Percentiles rank a stretch among this genome's conserved stretches.
Evolutionary conservation across 2,113 vertebrate species (phyloP).

Genomic region (Oncorhynchus clarkii): DNA sequence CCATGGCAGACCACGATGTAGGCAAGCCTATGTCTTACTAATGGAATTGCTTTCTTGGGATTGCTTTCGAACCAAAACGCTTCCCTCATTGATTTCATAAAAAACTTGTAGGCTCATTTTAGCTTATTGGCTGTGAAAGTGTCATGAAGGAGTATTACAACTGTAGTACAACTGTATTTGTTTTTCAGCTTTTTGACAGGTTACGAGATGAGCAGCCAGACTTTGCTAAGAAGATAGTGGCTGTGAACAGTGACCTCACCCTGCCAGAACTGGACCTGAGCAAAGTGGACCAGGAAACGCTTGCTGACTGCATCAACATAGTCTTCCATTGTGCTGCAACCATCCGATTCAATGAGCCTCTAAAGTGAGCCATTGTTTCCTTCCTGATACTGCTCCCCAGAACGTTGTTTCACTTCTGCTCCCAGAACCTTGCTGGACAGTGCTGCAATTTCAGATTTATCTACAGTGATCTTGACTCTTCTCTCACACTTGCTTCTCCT

Average conservation of each 20-base stretch:
- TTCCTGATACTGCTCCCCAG: background rate
- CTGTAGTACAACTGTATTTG: background rate
- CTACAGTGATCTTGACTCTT: background rate
- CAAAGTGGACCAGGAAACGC: conserved; percentile 79
- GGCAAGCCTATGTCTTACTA: too few relatives aligned
- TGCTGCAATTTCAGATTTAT: background rate
- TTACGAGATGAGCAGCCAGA: conserved; percentile 88
- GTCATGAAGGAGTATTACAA: too few relatives aligned
- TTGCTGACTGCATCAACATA: conserved; percentile 80
- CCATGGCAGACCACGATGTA: too few relatives aligned
- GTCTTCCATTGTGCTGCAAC: conserved; percentile 98
- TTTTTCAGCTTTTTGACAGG: conserved; percentile 88
- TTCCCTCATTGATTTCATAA: background rate
- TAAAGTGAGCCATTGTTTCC: conserved; percentile 80
- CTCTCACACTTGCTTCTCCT: background rate
- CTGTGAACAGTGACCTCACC: conserved; percentile 88
- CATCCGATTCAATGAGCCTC: conserved; percentile 91
- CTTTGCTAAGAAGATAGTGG: conserved; percentile 88
- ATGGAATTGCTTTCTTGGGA: background rate
- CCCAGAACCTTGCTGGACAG: too few relatives aligned
- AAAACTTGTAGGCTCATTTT: background rate
- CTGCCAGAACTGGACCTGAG: conserved; percentile 84
- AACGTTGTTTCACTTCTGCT: too few relatives aligned
- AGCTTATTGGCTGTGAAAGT: too few relatives aligned
- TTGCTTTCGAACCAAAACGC: background rate